Percentiles rank a stretch among this genome's conserved stretches.
phyloP scores from a whole-genome alignment of 2,797 vertebrate genomes.

The Galaxias olidus region DNA sequence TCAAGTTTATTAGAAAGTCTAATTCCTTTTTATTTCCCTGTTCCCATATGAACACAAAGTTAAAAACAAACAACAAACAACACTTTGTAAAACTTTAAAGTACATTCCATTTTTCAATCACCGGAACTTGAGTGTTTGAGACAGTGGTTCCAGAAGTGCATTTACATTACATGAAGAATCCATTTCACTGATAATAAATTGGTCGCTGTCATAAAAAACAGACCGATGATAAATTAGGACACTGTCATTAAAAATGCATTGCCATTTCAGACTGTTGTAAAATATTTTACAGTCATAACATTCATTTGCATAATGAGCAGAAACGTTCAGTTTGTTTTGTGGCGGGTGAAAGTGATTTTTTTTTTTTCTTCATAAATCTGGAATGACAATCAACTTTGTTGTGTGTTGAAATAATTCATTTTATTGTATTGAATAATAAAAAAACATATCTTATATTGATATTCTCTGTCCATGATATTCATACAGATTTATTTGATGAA shows the following conservation, averaged over 20 bases:
- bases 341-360: slow-evolving; percentile 34
- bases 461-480: slow-evolving; percentile 64
- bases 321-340: slow-evolving; percentile 35
- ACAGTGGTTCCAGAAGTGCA: slow-evolving; percentile 67
- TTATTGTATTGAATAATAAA: slow-evolving; percentile 37
- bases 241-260: slow-evolving; percentile 42
- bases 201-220: slow-evolving; percentile 41
- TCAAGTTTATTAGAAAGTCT: slow-evolving; percentile 76
- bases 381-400: slow-evolving; percentile 13
- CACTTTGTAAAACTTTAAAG: slow-evolving; percentile 58
- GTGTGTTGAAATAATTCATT: slow-evolving; percentile 41
- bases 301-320: slow-evolving; percentile 35
- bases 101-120: slow-evolving; percentile 68
- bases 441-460: slow-evolving; percentile 45
- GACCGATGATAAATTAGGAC: slow-evolving; percentile 2
- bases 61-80: slow-evolving; percentile 59
- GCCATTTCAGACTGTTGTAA: slow-evolving; percentile 48
- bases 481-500: slow-evolving; percentile 51
- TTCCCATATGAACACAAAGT: slow-evolving; percentile 61
- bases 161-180: slow-evolving; percentile 43
- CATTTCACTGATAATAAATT: slow-evolving; percentile 30
- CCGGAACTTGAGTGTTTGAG: slow-evolving; percentile 55
- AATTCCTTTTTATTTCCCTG: slow-evolving; percentile 71
- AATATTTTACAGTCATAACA: slow-evolving; percentile 43
- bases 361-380: slow-evolving; percentile 28